Conservation (phyloP, 2,888 invertebrate genomes). For the Diogma glabrata region DNA sequence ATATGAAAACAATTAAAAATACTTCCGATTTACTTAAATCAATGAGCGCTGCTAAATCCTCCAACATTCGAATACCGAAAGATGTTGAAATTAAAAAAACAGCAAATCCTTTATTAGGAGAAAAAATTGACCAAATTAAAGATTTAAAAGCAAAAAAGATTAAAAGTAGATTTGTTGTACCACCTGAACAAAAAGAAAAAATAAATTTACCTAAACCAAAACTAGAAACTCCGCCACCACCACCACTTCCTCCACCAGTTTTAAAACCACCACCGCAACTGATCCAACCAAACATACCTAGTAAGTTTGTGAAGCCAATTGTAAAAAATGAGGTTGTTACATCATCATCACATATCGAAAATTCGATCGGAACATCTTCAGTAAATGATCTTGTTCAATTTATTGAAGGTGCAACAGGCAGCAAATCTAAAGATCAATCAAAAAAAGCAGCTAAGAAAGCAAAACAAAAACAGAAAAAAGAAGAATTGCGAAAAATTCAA, state of each 20-base stretch:
- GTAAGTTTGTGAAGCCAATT: too few species aligned
- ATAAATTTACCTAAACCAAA: too few species aligned
- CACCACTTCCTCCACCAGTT: conserved; percentile 27
- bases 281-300: too few species aligned
- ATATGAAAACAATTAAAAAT: conserved; percentile 14
- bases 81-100: not conserved
- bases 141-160: not conserved
- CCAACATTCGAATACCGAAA: not conserved
- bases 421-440: conserved; percentile 20
- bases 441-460: conserved; percentile 37
- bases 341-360: too few species aligned
- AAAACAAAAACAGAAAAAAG: conserved; percentile 34
- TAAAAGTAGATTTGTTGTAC: not conserved
- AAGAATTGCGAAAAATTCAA: conserved; percentile 32
- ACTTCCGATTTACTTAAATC: conserved; percentile 13
- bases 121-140: not conserved
- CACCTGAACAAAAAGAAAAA: not conserved
- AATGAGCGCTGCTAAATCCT: conserved; percentile 6
- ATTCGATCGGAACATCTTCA: conserved; percentile 1
- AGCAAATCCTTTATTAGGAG: too few species aligned
- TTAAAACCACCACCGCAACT: too few species aligned
- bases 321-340: too few species aligned
- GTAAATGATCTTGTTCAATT: conserved; percentile 32
- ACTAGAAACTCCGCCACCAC: too few species aligned
- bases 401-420: conserved; percentile 30